A percentile compares a stretch with the other conserved stretches of the same genome.
Conservation (phyloP, 1,140 invertebrate species). For the Euwallacea similis region DNA sequence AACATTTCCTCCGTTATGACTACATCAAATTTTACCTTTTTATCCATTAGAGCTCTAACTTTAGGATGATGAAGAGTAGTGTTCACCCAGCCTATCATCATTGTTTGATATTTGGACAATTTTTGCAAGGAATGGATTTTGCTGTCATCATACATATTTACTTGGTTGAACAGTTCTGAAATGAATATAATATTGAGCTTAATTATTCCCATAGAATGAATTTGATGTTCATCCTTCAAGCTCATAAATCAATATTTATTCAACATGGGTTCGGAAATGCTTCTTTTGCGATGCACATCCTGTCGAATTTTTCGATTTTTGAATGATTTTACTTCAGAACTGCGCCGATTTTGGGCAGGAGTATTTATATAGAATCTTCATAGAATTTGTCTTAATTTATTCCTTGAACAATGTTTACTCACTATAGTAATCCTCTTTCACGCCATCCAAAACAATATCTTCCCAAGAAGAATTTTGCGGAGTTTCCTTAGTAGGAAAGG, state of each 20-base stretch:
- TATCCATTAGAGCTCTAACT: constrained; percentile 40
- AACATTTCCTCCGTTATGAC: constrained; percentile 69
- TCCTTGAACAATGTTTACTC: no score
- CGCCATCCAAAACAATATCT: constrained; percentile 28
- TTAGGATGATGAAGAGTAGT: constrained; percentile 37
- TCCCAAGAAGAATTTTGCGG: constrained; percentile 29
- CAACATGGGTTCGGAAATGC: no score
- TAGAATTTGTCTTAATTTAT: no score
- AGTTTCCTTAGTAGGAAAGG: constrained; percentile 58
- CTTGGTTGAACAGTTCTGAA: constrained; percentile 5
- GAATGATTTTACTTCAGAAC: no score
- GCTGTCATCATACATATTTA: constrained; percentile 13
- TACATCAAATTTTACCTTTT: constrained; percentile 62
- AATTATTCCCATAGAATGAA: no score
- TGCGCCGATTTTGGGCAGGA: no score
- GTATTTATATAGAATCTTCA: no score
- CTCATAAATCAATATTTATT: no score
- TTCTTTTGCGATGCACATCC: no score
- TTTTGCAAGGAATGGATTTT: neutral
- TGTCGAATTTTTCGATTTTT: no score
- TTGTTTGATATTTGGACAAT: constrained; percentile 9
- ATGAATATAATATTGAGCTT: no score
- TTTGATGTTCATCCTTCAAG: no score
- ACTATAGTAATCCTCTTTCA: constrained; percentile 15
- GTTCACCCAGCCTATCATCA: constrained; percentile 23